A percentile compares a stretch with the other conserved stretches of the same genome.
These are phyloP conservation scores for Percina caprodes DNA, from an alignment of 2,113 vertebrate species.

Conservation along the genomic window DNA sequence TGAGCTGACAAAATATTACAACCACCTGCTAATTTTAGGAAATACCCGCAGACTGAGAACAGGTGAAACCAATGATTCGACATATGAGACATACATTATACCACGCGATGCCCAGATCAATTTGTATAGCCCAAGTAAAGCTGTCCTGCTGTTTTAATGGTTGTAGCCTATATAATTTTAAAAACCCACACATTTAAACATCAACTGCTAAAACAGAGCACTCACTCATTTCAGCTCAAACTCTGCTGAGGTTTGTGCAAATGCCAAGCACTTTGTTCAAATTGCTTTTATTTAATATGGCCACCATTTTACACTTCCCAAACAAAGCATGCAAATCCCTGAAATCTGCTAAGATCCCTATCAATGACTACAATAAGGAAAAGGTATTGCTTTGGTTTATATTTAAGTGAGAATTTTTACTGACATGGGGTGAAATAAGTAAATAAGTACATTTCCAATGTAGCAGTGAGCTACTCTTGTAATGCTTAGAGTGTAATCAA, in stretches of 20 bases:
- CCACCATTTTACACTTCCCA: background rate
- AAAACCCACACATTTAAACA: background rate
- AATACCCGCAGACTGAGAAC: background rate
- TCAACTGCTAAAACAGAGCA: background rate
- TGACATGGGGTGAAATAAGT: background rate
- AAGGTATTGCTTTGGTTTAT: background rate
- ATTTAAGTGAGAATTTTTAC: background rate
- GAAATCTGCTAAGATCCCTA: background rate
- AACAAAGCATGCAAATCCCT: conserved; percentile 3
- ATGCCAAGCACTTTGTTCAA: background rate
- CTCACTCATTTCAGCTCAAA: background rate
- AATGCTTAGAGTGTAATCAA: background rate
- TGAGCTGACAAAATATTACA: conserved; percentile 10
- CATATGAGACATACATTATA: background rate
- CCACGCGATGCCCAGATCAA: background rate
- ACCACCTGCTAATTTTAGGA: conserved; percentile 45
- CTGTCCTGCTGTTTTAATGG: background rate
- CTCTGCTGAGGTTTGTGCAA: background rate
- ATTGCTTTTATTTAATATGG: background rate
- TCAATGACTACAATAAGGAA: background rate
- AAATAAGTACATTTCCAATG: background rate
- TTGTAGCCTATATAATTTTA: background rate
- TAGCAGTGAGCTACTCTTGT: background rate
- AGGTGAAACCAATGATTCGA: background rate
- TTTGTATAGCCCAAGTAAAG: background rate